A percentile compares a stretch with the other conserved stretches of the same genome.
These are phyloP conservation scores for Zelleria hepariella DNA, from an alignment of 2,888 invertebrate species.

Conservation along the genomic window DNA sequence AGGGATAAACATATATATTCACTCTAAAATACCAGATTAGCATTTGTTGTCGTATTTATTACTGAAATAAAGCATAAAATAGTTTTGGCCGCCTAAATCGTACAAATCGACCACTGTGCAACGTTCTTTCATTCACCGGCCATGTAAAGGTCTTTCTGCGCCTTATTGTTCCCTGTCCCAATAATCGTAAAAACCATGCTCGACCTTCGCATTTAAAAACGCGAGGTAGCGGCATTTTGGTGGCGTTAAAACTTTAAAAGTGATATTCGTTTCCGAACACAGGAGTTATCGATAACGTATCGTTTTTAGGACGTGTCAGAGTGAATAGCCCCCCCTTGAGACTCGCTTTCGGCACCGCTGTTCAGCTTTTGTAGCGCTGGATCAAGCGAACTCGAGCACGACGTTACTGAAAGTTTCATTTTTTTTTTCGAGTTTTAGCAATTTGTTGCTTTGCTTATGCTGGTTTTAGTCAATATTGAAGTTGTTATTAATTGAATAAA, in stretches of 20 bases:
- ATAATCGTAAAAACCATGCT: background rate
- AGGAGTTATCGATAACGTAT: constrained; percentile 51
- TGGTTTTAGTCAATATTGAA: too few species aligned
- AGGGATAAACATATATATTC: too few species aligned
- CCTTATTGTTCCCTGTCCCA: background rate
- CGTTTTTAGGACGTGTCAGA: constrained; percentile 41
- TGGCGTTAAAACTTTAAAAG: constrained; percentile 5
- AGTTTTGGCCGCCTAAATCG: too few species aligned
- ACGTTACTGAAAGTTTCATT: too few species aligned
- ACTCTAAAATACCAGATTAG: too few species aligned
- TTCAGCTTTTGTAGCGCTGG: background rate
- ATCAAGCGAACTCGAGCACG: background rate
- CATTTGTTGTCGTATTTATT: too few species aligned
- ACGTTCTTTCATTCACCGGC: too few species aligned
- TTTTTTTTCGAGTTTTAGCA: too few species aligned
- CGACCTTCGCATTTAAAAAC: background rate
- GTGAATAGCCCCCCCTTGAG: constrained; percentile 38
- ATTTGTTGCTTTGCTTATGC: too few species aligned
- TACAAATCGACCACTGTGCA: too few species aligned
- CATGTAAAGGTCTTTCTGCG: background rate
- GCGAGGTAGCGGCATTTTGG: background rate
- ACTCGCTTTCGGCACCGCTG: background rate
- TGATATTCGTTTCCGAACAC: constrained; percentile 13
- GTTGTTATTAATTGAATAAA: too few species aligned
- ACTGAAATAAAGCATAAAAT: too few species aligned